Conservation (phyloP, 2,113 vertebrate species). For the Micronisus gabar region DNA sequence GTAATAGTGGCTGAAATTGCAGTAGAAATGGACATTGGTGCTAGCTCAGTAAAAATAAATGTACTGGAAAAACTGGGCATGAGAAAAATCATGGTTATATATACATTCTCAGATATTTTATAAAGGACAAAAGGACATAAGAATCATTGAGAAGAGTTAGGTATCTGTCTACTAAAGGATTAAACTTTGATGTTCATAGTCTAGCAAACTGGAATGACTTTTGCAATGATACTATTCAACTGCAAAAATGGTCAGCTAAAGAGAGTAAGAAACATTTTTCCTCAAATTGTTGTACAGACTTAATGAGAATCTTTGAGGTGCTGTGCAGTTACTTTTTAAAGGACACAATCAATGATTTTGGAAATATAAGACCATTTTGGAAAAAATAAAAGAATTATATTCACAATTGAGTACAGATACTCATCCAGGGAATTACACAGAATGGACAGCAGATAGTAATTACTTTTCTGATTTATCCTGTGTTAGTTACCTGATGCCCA, state of each 20-base stretch:
- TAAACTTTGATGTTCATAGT: background rate
- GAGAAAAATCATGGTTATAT: background rate
- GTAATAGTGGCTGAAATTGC: slow-evolving; percentile 33
- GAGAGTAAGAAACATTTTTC: background rate
- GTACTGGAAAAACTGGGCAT: slow-evolving; percentile 39
- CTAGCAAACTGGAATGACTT: background rate
- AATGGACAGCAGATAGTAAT: background rate
- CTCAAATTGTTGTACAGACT: background rate
- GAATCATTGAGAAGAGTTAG: background rate
- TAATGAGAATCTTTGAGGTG: background rate
- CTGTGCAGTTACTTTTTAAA: background rate
- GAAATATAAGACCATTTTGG: background rate
- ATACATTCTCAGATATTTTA: background rate
- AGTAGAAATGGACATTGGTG: slow-evolving; percentile 29
- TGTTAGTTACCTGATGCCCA: background rate
- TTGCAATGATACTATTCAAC: background rate
- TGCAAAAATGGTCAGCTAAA: slow-evolving; percentile 10
- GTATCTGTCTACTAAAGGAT: background rate
- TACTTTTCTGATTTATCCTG: background rate
- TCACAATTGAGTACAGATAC: background rate
- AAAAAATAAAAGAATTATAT: background rate
- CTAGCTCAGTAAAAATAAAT: slow-evolving; percentile 56
- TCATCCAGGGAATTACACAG: background rate
- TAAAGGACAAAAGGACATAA: slow-evolving; percentile 41
- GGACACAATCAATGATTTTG: background rate